Evolutionary conservation across 2,113 vertebrate genomes (phyloP).

Genomic region (Actenoides hombroni): DNA sequence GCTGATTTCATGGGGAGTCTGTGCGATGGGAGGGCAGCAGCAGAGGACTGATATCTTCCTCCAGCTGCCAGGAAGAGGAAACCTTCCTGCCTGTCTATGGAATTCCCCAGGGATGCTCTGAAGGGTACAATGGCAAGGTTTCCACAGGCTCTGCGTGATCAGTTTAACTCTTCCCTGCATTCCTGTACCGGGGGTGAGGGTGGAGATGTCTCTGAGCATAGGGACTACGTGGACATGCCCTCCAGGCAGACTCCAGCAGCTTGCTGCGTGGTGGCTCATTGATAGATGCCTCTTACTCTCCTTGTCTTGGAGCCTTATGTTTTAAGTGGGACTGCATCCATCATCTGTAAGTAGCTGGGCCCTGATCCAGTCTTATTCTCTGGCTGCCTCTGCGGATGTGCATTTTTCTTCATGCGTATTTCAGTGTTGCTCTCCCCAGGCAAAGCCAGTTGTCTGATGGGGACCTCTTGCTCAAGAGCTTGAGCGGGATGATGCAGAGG

Average conservation of each 20-base stretch:
- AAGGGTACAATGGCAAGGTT: neutral
- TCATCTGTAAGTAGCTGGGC: neutral
- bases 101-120: neutral
- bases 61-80: neutral
- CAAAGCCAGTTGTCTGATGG: neutral
- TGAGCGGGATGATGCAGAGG: neutral
- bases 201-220: neutral
- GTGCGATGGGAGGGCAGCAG: neutral
- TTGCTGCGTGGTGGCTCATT: fast-evolving
- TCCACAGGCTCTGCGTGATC: neutral
- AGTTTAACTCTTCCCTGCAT: neutral
- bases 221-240: neutral
- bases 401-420: neutral
- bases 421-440: neutral
- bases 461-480: neutral
- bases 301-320: fast-evolving
- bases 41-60: neutral
- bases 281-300: neutral
- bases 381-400: neutral
- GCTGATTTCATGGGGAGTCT: fast-evolving
- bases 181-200: fast-evolving
- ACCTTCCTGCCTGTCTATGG: neutral
- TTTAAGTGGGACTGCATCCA: neutral
- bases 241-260: neutral
- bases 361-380: neutral